Base-by-base conservation (phyloP, 2,113 vertebrate genomes). In the Rynchops niger region DNA sequence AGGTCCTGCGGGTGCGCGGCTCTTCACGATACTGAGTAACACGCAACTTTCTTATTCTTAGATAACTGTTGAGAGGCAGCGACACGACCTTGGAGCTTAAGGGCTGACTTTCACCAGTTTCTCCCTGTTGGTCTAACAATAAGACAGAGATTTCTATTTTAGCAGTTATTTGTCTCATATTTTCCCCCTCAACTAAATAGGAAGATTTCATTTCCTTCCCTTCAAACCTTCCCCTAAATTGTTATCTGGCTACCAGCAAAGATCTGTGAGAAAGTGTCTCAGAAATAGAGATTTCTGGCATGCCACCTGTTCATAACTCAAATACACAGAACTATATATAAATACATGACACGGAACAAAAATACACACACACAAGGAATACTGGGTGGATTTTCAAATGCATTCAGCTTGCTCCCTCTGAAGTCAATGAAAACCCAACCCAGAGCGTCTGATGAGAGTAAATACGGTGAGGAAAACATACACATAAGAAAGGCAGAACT, bases 221-320 rank as follows among this genome's bases (percentile, higher is more conserved):
- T 91, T 93, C 81, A 53, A 89, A 65, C 52, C 71, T 95, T 93
- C 82, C 86, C 63, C 88, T 92, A 81, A 86, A 94, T 88, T 93
- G 95, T 93, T 93, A 88, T 94, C 65, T 77, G 82, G 76, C 82
- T 93, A 61, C 80, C 82, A 72, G 93, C 63, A 84, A 93, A 55
- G 85, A 95, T 84, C 81, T 89, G 73, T 47, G 63, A 93, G 83
- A 95, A 95, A 91, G 69, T 23, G 36, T 84, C 90, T 91, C 92
- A 88, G 93, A 96, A 95, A 93, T 16, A 82, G 76, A 89, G 90
- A 89, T 94, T 95, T 89, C 87, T 95, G 92, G 74, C 91, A 70
- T 82, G 86, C 94, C 97, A 97, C 88, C 93, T 97, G 96, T 89
- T 95, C 82, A 29, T 89, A 94, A 95, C 83, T 95, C 88, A 95